phyloP scores from a whole-genome alignment of 2,113 vertebrate species.

The Stercorarius parasiticus region DNA sequence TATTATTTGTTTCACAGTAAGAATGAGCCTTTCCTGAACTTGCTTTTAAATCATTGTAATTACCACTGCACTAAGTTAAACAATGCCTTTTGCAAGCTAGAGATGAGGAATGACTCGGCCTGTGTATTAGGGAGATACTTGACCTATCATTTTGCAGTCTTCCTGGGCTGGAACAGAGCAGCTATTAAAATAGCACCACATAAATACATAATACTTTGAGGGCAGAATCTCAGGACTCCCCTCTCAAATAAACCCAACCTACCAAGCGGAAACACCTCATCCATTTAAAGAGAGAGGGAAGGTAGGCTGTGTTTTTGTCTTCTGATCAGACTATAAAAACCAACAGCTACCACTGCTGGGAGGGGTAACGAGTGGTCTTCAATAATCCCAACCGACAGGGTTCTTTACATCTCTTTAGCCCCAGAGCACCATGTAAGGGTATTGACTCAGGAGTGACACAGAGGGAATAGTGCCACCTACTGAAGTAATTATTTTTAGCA shows the following conservation, averaged over 20 bases:
- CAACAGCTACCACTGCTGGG: background rate
- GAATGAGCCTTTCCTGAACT: background rate
- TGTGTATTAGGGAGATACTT: background rate
- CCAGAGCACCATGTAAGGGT: background rate
- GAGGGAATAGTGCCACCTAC: slow-evolving; percentile 65
- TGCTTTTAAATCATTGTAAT: background rate
- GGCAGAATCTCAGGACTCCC: background rate
- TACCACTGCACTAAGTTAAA: background rate
- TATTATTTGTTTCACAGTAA: background rate
- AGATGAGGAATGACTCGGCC: background rate
- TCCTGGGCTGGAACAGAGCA: background rate
- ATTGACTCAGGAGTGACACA: background rate
- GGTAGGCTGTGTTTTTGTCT: background rate
- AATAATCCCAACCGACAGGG: background rate
- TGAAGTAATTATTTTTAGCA: slow-evolving; percentile 33
- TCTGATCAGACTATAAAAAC: background rate
- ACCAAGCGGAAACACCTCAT: background rate
- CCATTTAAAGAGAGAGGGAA: background rate
- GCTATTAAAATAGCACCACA: background rate
- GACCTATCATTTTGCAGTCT: background rate
- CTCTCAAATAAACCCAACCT: background rate
- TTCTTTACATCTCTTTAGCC: background rate
- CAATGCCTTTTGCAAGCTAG: background rate
- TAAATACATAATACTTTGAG: background rate
- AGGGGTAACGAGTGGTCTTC: background rate